These are phyloP conservation scores for Pedicia rivosa DNA, from an alignment of 2,888 invertebrate species.

Conservation along the genomic window DNA sequence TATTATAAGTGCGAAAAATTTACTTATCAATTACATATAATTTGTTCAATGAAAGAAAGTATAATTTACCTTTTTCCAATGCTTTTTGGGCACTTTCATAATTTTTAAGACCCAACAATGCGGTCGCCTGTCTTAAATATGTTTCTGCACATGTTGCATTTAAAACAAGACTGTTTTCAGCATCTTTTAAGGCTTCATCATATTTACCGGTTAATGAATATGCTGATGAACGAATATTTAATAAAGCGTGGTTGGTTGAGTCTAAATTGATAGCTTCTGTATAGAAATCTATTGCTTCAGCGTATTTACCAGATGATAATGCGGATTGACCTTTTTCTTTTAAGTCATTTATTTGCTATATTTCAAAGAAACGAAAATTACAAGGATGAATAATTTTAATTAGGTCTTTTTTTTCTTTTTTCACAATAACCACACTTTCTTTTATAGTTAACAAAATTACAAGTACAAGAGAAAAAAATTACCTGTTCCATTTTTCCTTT, in stretches of 20 bases:
- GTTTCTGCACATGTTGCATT: constrained; percentile 81
- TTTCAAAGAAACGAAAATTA: constrained; percentile 9
- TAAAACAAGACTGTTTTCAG: constrained; percentile 61
- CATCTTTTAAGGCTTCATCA: constrained; percentile 62
- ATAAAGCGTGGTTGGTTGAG: constrained; percentile 70
- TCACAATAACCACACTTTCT: constrained; percentile 2
- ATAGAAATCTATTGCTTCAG: constrained; percentile 65
- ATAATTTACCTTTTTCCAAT: constrained; percentile 48
- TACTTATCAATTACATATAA: no score
- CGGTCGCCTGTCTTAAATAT: constrained; percentile 79
- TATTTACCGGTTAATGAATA: constrained; percentile 67
- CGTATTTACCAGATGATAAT: constrained; percentile 55
- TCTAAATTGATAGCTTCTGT: constrained; percentile 69
- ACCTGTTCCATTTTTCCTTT: neutral
- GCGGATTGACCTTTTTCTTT: constrained; percentile 83
- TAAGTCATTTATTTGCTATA: constrained; percentile 54
- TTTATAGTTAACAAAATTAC: neutral
- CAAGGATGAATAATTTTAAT: neutral
- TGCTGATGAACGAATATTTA: constrained; percentile 83
- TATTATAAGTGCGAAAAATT: no score
- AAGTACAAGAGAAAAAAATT: neutral
- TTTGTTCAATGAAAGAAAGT: no score
- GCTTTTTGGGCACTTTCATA: constrained; percentile 59
- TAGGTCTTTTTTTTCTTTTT: neutral
- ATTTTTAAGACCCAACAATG: constrained; percentile 58